phyloP scores from a whole-genome alignment of 2,113 vertebrate genomes.

The Cheilinus undulatus region DNA sequence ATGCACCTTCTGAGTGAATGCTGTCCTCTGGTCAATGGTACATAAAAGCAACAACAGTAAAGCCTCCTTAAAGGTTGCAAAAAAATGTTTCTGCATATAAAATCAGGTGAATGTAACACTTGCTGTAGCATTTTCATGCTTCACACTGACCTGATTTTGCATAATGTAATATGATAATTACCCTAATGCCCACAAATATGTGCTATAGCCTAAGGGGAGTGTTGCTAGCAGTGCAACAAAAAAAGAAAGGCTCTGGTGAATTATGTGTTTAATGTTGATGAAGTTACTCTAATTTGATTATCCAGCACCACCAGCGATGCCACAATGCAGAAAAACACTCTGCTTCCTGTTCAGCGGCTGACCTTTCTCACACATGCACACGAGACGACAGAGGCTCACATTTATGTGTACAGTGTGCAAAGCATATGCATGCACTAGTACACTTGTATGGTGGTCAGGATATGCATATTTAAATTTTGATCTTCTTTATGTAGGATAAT shows the following conservation, averaged over 20 bases:
- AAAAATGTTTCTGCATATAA: background rate
- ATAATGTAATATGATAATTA: slow-evolving; percentile 57
- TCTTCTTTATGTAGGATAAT: background rate
- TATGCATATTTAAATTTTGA: background rate
- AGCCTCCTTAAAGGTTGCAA: background rate
- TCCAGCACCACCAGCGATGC: slow-evolving; percentile 43
- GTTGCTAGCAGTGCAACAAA: slow-evolving; percentile 39
- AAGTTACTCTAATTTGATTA: slow-evolving; percentile 65
- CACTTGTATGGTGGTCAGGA: background rate
- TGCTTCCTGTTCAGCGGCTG: slow-evolving; percentile 44
- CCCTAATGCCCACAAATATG: slow-evolving; percentile 48
- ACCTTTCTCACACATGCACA: slow-evolving; percentile 54
- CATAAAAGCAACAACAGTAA: slow-evolving; percentile 7
- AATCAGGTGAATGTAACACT: slow-evolving; percentile 19
- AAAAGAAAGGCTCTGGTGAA: slow-evolving; percentile 45
- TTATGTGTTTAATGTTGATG: slow-evolving; percentile 58
- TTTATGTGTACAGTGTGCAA: background rate
- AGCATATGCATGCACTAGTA: background rate
- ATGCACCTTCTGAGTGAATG: slow-evolving; percentile 46
- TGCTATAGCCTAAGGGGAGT: slow-evolving; percentile 47
- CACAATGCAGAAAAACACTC: slow-evolving; percentile 17
- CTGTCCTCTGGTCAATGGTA: slow-evolving; percentile 34
- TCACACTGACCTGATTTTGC: slow-evolving; percentile 40
- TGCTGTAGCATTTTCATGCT: slow-evolving; percentile 20
- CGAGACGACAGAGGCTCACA: background rate